Evolutionary conservation across 2,113 vertebrate species (phyloP), one percentile per base, ranked within the genome.

Genomic region (Miniopterus natalensis): DNA sequence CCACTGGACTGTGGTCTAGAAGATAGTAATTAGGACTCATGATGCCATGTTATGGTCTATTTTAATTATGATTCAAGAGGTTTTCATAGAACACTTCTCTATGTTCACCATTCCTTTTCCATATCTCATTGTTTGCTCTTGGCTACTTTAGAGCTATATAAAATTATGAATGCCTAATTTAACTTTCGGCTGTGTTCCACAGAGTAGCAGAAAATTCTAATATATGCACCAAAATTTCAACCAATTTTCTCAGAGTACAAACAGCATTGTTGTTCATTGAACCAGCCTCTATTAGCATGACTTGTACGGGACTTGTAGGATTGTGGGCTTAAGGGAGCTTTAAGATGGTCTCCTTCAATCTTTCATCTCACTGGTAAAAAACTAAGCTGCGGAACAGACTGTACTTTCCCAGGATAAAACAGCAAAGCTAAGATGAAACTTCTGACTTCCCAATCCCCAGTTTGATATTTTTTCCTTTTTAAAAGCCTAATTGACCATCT

Each of bases 141-240:
- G 20, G 7, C 29, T 88, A 31, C 51, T 80, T 91, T 55, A 55
- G 20, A 84, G 29, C 9, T 49, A 70, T 12, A 45, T 27, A 66
- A 77, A 68, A 27, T 88, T 70, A 68, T 25, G 9, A 45, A 23
- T 40, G 7, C 84, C 12, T 40, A 63, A 23, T 63, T 70, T 93
- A 84, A 78, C 29, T 61, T 90, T 78, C n/a, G 25, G 18, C 20
- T 53, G 15, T 47, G 3, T 63, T 74, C 5, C 6, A 0, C 15
- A 73, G 47, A 78, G 27, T 87, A 21, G 42, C 42, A 55, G 40
- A n/a, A 88, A 78, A 42, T 74, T 92, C 40, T 74, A 42, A 78
- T 77, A 65, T 90, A 79, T 91, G 73, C 29, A 49, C 31, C 49
- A 68, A 85, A 95, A 84, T 49, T 78, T 55, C 12, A 83, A 74